Conservation (phyloP, 2,888 invertebrate species). For the Caenorhabditis doughertyi region DNA sequence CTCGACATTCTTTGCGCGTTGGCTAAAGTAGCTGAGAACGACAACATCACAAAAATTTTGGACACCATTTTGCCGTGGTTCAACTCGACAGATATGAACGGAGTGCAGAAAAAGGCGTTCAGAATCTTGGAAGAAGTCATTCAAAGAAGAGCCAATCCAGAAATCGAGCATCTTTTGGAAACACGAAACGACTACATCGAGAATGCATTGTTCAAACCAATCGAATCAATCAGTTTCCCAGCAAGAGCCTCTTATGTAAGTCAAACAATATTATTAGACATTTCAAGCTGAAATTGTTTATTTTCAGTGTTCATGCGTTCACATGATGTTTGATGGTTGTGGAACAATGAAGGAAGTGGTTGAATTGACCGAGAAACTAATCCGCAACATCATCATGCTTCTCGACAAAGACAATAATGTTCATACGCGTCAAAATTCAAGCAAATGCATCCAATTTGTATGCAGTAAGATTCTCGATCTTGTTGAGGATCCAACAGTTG, state of each 20-base stretch:
- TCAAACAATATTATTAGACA: neutral
- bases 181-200: conserved; percentile 56
- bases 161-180: conserved; percentile 68
- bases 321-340: conserved; percentile 55
- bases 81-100: conserved; percentile 55
- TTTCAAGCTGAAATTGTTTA: conserved; percentile 25
- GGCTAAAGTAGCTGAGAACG: conserved; percentile 65
- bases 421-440: conserved; percentile 73
- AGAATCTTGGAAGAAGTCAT: conserved; percentile 79
- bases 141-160: conserved; percentile 68
- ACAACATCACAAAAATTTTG: conserved; percentile 60
- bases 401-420: conserved; percentile 76
- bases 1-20: conserved; percentile 78
- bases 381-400: conserved; percentile 73
- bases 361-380: conserved; percentile 64
- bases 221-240: conserved; percentile 58
- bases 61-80: conserved; percentile 75
- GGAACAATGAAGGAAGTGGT: conserved; percentile 61
- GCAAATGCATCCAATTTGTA: conserved; percentile 76
- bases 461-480: conserved; percentile 70
- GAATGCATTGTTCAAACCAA: conserved; percentile 59
- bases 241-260: conserved; percentile 66
- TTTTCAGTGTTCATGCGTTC: conserved; percentile 66
- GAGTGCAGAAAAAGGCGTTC: conserved; percentile 81
- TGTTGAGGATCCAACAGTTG: conserved; percentile 63